Evolutionary conservation across 1,140 invertebrate species (phyloP).

Genomic region (Pseudomyrmex dendroicus): DNA sequence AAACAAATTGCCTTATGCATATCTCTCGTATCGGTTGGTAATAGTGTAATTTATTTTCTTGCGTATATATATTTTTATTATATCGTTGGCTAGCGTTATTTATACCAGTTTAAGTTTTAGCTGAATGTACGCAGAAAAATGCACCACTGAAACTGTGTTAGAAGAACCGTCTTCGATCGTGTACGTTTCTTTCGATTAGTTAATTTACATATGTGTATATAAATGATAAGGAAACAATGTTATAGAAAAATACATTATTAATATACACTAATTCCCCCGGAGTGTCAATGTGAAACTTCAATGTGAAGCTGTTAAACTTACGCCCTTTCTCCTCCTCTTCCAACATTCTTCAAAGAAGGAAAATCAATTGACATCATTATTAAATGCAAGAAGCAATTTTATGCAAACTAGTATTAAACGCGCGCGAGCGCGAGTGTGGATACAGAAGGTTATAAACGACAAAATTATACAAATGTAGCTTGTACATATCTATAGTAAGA

Average conservation of each 20-base stretch:
- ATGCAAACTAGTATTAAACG: neutral
- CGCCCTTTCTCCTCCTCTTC: too few relatives aligned
- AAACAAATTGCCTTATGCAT: neutral
- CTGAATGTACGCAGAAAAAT: slow-evolving; percentile 2
- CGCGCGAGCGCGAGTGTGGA: neutral
- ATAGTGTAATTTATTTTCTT: slow-evolving; percentile 49
- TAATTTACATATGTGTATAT: slow-evolving; percentile 82
- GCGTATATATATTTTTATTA: slow-evolving; percentile 30
- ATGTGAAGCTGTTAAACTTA: neutral
- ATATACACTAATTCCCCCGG: slow-evolving; percentile 75
- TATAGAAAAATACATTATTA: slow-evolving; percentile 83
- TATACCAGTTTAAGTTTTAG: slow-evolving; percentile 48
- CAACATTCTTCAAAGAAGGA: neutral
- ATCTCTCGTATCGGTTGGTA: slow-evolving; percentile 34
- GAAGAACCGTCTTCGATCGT: slow-evolving; percentile 11
- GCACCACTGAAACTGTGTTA: slow-evolving; percentile 26
- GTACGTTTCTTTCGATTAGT: slow-evolving; percentile 60
- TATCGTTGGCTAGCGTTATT: slow-evolving; percentile 50
- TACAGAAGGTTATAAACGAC: slow-evolving; percentile 17
- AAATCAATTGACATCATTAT: slow-evolving; percentile 10
- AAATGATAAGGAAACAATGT: slow-evolving; percentile 80
- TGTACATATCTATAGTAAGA: too few relatives aligned
- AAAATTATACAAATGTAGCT: neutral
- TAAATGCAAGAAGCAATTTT: slow-evolving; percentile 28
- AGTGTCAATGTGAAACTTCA: neutral